These are phyloP conservation scores for Manacus vitellinus DNA, from an alignment of 2,113 vertebrate genomes.

Conservation along the genomic window DNA sequence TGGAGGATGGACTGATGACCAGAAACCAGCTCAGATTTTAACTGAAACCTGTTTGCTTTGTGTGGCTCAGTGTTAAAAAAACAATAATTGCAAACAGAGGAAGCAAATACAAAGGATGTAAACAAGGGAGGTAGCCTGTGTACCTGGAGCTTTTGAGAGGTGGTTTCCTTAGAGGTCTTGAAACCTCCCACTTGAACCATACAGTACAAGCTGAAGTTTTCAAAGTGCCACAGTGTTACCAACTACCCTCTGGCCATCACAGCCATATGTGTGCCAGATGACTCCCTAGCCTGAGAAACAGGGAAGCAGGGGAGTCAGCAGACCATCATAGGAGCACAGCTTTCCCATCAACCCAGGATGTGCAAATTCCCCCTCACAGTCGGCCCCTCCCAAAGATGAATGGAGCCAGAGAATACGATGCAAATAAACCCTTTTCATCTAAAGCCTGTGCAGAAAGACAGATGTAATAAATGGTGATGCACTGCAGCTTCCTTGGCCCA, in stretches of 20 bases:
- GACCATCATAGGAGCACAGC: fast-evolving
- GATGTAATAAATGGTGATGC: not conserved
- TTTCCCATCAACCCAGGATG: not conserved
- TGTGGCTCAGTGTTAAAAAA: not conserved
- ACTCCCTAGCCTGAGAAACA: not conserved
- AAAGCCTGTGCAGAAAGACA: not conserved
- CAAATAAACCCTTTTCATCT: not conserved
- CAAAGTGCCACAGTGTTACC: not conserved
- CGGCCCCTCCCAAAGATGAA: not conserved
- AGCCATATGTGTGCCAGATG: not conserved
- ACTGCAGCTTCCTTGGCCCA: not conserved
- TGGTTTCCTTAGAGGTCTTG: not conserved
- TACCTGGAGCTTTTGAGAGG: not conserved
- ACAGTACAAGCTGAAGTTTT: not conserved
- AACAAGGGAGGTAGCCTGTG: not conserved
- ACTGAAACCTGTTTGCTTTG: not conserved
- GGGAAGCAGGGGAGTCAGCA: not conserved
- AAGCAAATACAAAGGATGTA: not conserved
- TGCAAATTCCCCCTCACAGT: not conserved
- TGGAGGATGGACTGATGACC: not conserved
- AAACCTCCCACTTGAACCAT: not conserved
- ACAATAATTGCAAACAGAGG: not conserved
- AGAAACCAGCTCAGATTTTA: not conserved
- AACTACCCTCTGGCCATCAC: not conserved
- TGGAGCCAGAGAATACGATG: fast-evolving